Percentiles rank a stretch among this genome's conserved stretches.
Evolutionary conservation across 1,140 invertebrate genomes (phyloP).

Genomic region (Drosophila insularis): DNA sequence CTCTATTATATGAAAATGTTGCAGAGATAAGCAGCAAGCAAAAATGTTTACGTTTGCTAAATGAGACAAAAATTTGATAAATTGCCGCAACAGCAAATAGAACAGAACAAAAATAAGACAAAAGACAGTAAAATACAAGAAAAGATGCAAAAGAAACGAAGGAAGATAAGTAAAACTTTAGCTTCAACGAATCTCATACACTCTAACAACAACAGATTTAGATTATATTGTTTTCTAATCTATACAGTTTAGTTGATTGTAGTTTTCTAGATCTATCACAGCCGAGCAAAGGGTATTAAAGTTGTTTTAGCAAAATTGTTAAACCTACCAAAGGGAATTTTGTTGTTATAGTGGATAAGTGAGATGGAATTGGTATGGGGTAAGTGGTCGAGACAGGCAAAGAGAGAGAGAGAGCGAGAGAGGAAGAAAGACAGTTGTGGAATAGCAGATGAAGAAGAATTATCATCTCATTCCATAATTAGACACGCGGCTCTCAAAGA

Average conservation of each 20-base stretch:
- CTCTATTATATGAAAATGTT: constrained; percentile 14
- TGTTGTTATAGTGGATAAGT: not conserved
- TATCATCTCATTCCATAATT: constrained; percentile 51
- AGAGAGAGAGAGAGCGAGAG: not conserved
- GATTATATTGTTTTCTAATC: too few relatives aligned
- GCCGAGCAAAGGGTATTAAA: not conserved
- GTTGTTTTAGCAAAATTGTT: constrained; percentile 15
- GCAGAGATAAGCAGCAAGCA: not conserved
- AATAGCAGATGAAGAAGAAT: not conserved
- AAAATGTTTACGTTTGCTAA: constrained; percentile 63
- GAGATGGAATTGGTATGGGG: not conserved
- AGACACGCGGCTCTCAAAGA: constrained; percentile 60
- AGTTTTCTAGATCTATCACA: too few relatives aligned
- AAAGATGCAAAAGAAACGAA: not conserved
- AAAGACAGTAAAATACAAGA: constrained; percentile 11
- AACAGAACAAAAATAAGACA: constrained; percentile 1
- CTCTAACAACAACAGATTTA: not conserved
- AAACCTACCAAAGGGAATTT: constrained; percentile 7
- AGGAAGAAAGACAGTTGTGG: not conserved
- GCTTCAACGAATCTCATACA: not conserved
- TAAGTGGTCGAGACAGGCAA: not conserved
- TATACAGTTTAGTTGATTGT: not conserved
- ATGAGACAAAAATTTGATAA: constrained; percentile 79
- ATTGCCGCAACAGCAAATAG: constrained; percentile 31
- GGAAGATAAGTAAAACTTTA: not conserved